Conservation (phyloP, 2,797 vertebrate genomes). For the Phalanger gymnotis region DNA sequence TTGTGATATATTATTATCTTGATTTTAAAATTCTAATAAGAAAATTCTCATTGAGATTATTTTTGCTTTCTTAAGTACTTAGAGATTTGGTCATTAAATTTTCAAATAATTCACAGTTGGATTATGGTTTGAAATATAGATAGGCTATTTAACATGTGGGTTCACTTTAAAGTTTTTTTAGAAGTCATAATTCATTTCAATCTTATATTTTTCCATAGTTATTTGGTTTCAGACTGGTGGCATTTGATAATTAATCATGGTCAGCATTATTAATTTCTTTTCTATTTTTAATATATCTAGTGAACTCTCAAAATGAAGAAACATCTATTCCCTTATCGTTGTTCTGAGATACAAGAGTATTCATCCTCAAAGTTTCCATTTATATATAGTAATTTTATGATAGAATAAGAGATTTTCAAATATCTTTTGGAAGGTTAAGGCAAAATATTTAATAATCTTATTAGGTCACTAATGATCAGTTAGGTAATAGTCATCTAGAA, state of each 20-base stretch:
- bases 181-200: background rate
- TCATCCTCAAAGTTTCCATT: background rate
- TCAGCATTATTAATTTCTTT: slow-evolving; percentile 24
- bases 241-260: background rate
- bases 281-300: background rate
- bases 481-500: background rate
- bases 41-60: background rate
- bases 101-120: background rate
- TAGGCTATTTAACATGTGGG: background rate
- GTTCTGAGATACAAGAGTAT: background rate
- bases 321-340: background rate
- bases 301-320: slow-evolving; percentile 6
- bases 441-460: background rate
- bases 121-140: background rate
- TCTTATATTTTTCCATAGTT: background rate
- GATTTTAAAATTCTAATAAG: no score
- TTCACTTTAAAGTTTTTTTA: background rate
- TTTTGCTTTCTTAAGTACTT: background rate
- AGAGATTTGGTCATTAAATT: background rate
- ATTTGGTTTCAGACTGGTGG: background rate
- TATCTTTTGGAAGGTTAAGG: background rate
- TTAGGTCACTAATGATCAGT: background rate
- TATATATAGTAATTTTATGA: slow-evolving; percentile 3
- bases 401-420: background rate
- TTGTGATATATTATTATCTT: no score